Conservation (phyloP, 2,888 invertebrate genomes). For the Auanema sp. region DNA sequence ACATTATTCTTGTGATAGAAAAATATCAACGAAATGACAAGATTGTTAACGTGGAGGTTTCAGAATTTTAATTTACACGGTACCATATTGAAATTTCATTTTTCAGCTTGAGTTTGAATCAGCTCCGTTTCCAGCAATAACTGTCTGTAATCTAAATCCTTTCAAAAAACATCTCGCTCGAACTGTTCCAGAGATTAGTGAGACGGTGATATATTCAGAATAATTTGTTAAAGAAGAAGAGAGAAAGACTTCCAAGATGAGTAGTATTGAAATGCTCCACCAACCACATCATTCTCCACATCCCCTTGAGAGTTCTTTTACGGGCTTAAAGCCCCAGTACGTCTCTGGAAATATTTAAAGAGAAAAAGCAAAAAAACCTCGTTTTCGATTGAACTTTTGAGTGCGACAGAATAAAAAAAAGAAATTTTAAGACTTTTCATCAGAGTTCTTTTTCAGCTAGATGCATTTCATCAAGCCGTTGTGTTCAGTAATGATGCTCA, state of each 20-base stretch:
- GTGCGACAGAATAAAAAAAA: neutral
- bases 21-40: slow-evolving; percentile 57
- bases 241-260: no score
- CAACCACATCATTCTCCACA: no score
- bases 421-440: slow-evolving; percentile 1
- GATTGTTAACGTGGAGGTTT: slow-evolving; percentile 60
- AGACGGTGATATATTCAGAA: slow-evolving; percentile 39
- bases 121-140: slow-evolving; percentile 60
- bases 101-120: slow-evolving; percentile 60
- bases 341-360: no score
- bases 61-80: no score
- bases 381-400: neutral
- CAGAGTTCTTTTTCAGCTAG: slow-evolving; percentile 38
- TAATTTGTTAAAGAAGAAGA: no score
- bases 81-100: neutral
- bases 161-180: slow-evolving; percentile 59
- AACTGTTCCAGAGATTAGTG: slow-evolving; percentile 58
- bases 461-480: slow-evolving; percentile 62
- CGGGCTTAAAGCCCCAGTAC: no score
- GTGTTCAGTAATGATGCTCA: slow-evolving; percentile 58
- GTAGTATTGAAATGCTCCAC: no score
- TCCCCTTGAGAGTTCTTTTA: no score
- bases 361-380: no score
- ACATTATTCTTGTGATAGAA: slow-evolving; percentile 42
- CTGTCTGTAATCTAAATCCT: slow-evolving; percentile 60